Percentiles rank a stretch among this genome's conserved stretches.
Evolutionary conservation across 2,113 vertebrate genomes (phyloP).

Genomic region (Pelobates fuscus): DNA sequence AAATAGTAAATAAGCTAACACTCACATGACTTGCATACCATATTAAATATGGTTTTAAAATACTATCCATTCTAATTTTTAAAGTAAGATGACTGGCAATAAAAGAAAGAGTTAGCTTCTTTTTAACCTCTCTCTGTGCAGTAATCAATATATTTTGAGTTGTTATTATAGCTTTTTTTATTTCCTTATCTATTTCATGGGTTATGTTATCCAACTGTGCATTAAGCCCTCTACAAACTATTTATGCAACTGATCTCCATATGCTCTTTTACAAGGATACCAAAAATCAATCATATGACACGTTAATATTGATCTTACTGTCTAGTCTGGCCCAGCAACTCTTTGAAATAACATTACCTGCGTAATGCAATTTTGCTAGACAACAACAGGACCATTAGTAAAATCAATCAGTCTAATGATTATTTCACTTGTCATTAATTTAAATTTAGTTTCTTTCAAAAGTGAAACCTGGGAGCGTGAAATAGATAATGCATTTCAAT

Average conservation of each 20-base stretch:
- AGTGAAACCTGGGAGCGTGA: too few species aligned
- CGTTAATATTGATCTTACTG: constrained; percentile 38
- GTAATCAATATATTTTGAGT: constrained; percentile 31
- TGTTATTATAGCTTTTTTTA: constrained; percentile 11
- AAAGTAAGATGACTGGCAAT: too few species aligned
- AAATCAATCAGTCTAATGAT: background rate
- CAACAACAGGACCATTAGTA: constrained; percentile 17
- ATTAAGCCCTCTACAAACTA: constrained; percentile 28
- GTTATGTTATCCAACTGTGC: constrained; percentile 17
- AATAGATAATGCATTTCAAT: too few species aligned
- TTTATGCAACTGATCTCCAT: constrained; percentile 43
- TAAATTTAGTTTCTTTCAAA: too few species aligned
- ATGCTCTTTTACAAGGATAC: constrained; percentile 35
- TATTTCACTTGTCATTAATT: background rate
- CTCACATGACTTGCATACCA: too few species aligned
- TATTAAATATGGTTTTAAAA: too few species aligned
- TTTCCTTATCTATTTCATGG: constrained; percentile 22
- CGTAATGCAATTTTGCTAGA: constrained; percentile 27
- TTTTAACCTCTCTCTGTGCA: background rate
- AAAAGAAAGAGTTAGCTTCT: background rate
- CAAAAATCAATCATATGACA: constrained; percentile 41
- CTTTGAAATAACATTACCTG: constrained; percentile 33
- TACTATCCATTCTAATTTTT: too few species aligned
- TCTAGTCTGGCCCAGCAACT: constrained; percentile 10
- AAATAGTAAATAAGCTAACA: too few species aligned